A percentile compares a stretch with the other conserved stretches of the same genome.
These are phyloP conservation scores for Myotis lucifugus DNA, from an alignment of 2,113 vertebrate species.

Conservation along the genomic window DNA sequence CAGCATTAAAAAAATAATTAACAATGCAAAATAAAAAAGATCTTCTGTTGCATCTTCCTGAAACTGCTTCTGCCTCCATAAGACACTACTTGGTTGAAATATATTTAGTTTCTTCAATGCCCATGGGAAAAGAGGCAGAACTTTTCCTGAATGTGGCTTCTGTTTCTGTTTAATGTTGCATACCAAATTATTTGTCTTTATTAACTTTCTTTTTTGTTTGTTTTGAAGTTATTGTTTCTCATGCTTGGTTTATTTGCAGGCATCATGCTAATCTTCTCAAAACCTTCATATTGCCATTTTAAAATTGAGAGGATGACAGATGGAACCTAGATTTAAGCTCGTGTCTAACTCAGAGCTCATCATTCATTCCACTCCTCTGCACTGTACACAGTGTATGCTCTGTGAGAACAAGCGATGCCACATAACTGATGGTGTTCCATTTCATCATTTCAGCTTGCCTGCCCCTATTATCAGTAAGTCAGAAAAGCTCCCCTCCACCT, in stretches of 20 bases:
- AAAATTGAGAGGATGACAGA: neutral
- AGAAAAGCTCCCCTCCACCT: neutral
- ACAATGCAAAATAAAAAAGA: neutral
- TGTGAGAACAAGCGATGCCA: neutral
- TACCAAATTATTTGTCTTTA: neutral
- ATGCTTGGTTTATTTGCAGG: neutral
- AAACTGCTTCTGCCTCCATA: neutral
- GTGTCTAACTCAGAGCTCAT: neutral
- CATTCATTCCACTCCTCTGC: fast-evolving
- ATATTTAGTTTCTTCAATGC: neutral
- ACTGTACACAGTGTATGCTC: fast-evolving
- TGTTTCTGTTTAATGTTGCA: neutral
- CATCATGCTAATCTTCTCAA: neutral
- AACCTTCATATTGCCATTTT: neutral
- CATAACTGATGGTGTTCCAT: neutral
- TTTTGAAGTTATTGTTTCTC: neutral
- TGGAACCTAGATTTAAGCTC: neutral
- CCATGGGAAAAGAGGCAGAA: neutral
- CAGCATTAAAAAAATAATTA: neutral
- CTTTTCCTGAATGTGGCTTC: neutral
- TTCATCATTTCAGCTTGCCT: neutral
- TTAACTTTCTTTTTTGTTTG: neutral
- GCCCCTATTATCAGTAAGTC: neutral
- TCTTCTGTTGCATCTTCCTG: neutral
- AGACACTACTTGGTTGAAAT: neutral